These are phyloP conservation scores for Prietella phreatophila DNA, from an alignment of 2,113 vertebrate species.

Conservation along the genomic window DNA sequence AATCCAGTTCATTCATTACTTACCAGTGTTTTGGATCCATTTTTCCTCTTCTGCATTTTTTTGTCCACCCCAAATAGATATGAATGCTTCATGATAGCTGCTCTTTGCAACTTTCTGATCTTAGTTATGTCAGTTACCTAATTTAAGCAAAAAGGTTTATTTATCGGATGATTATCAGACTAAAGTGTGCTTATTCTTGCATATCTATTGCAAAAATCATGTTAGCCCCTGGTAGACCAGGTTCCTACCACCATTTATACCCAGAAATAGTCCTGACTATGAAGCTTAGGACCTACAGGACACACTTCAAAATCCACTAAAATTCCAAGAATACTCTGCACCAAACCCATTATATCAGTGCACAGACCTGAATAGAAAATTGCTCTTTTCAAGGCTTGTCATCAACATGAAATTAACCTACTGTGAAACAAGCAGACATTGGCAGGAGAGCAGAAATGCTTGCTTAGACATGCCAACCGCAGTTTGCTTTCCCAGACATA, in stretches of 20 bases:
- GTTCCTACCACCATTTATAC: neutral
- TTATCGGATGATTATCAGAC: no score
- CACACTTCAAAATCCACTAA: neutral
- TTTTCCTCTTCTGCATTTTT: neutral
- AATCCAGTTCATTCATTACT: neutral
- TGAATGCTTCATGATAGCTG: neutral
- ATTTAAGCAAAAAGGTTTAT: neutral
- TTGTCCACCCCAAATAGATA: neutral
- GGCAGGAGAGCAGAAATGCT: neutral
- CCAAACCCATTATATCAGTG: neutral
- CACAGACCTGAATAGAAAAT: conserved; percentile 14
- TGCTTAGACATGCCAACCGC: conserved; percentile 9
- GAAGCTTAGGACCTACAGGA: neutral
- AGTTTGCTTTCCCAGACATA: conserved; percentile 21
- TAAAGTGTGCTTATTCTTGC: neutral
- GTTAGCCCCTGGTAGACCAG: neutral
- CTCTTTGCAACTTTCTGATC: neutral
- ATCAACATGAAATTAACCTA: conserved; percentile 19
- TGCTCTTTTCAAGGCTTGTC: conserved; percentile 4
- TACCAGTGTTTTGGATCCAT: neutral
- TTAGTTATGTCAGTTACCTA: neutral
- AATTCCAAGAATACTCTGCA: neutral
- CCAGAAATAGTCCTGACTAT: neutral
- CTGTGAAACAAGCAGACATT: conserved; percentile 33
- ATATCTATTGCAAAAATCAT: neutral